Evolutionary conservation across 1,140 invertebrate species (phyloP).

Genomic region (Drosophila elegans): DNA sequence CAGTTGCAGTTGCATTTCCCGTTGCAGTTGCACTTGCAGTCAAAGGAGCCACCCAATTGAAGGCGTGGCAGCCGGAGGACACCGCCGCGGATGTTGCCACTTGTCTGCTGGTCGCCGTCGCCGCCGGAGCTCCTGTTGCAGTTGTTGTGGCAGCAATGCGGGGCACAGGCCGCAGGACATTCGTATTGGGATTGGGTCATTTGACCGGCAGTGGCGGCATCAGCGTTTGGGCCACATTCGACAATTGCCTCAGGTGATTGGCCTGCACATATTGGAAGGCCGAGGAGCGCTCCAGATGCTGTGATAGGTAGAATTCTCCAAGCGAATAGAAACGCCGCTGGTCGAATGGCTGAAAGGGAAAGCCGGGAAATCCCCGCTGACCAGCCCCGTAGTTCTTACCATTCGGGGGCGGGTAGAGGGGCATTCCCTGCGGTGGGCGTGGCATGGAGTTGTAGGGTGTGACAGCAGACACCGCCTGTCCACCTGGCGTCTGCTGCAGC

Average conservation of each 20-base stretch:
- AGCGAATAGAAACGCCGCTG: conserved; percentile 78
- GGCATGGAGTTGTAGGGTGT: conserved; percentile 41
- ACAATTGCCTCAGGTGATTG: conserved; percentile 74
- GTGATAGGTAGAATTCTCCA: conserved; percentile 77
- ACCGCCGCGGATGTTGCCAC: conserved; percentile 24
- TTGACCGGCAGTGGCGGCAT: conserved; percentile 76
- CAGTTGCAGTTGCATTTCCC: not conserved
- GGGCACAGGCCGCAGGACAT: conserved; percentile 78
- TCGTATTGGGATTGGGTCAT: conserved; percentile 77
- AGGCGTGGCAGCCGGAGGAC: conserved; percentile 34
- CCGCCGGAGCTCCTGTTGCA: not conserved
- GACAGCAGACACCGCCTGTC: not conserved
- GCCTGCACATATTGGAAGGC: conserved; percentile 84
- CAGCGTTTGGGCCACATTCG: conserved; percentile 63
- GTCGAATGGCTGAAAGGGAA: conserved; percentile 74
- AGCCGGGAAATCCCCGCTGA: conserved; percentile 54
- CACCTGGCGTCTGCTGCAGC: conserved; percentile 14
- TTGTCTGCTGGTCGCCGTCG: conserved; percentile 4
- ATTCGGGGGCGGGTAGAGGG: conserved; percentile 42
- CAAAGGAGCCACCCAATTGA: conserved; percentile 65
- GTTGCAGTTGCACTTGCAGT: conserved; percentile 1
- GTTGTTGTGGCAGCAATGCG: conserved; percentile 68
- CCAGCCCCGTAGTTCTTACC: conserved; percentile 49
- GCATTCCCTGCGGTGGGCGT: conserved; percentile 56
- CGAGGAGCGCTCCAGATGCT: conserved; percentile 79